phyloP scores from a whole-genome alignment of 1,140 invertebrate genomes.

The Neodiprion lecontei region DNA sequence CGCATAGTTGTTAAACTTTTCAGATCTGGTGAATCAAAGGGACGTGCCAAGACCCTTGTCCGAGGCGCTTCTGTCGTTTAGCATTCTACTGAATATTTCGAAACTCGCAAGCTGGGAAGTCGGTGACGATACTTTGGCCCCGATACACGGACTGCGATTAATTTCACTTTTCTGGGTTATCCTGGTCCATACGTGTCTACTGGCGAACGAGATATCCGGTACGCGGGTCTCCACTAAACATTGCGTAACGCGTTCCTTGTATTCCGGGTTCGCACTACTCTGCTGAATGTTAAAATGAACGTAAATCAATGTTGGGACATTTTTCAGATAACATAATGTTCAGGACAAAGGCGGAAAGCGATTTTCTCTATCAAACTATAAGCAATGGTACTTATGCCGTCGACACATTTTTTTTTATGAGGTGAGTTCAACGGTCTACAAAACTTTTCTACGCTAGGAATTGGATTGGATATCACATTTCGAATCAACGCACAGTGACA shows the following conservation, averaged over 20 bases:
- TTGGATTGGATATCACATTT: not conserved
- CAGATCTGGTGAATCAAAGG: conserved; percentile 38
- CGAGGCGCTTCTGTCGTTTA: conserved; percentile 45
- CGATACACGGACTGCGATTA: conserved; percentile 56
- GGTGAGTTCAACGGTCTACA: conserved; percentile 34
- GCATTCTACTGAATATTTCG: conserved; percentile 43
- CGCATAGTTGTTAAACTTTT: conserved; percentile 21
- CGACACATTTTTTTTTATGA: conserved; percentile 61
- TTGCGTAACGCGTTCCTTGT: not conserved
- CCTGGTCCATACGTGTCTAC: conserved; percentile 53
- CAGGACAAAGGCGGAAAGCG: conserved; percentile 41
- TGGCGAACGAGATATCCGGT: conserved; percentile 52
- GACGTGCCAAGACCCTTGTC: conserved; percentile 38
- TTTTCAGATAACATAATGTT: conserved; percentile 52
- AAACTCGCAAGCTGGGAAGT: conserved; percentile 45
- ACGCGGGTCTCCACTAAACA: not conserved
- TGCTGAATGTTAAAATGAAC: conserved; percentile 19
- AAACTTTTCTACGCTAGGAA: not conserved
- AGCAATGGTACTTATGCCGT: conserved; percentile 54
- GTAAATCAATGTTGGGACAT: conserved; percentile 4
- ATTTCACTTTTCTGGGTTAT: conserved; percentile 57
- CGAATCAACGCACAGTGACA: conserved; percentile 1
- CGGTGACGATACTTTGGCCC: conserved; percentile 50
- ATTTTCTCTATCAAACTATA: conserved; percentile 55
- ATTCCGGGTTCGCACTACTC: not conserved